Evolutionary conservation across 1,140 invertebrate species (phyloP).

Genomic region (Mycetomoellerius zeteki): DNA sequence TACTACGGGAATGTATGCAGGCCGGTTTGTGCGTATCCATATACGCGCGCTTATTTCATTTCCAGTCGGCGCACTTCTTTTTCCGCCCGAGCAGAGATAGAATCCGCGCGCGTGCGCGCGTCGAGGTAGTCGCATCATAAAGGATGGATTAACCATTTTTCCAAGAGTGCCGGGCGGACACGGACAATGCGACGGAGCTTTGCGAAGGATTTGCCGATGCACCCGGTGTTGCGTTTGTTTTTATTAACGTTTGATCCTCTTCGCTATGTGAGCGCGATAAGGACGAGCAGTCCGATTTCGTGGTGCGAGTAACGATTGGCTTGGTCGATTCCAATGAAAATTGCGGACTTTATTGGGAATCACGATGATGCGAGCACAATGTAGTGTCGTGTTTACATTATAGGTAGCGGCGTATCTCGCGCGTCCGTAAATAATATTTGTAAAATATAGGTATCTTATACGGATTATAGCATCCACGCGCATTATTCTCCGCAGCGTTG

Average conservation of each 20-base stretch:
- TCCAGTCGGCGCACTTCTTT: constrained; percentile 39
- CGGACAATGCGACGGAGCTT: constrained; percentile 68
- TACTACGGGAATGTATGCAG: constrained; percentile 19
- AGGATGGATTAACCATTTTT: constrained; percentile 72
- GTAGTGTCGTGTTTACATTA: background rate
- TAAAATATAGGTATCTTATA: constrained; percentile 1
- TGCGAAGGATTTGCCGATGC: constrained; percentile 71
- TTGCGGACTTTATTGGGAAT: constrained; percentile 47
- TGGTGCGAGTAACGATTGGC: constrained; percentile 42
- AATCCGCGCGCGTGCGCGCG: constrained; percentile 19
- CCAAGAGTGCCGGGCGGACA: background rate
- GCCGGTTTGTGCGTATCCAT: constrained; percentile 30
- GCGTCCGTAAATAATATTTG: background rate
- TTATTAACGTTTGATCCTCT: constrained; percentile 71
- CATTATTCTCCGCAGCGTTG: background rate
- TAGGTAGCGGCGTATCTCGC: too few relatives aligned
- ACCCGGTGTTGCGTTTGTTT: constrained; percentile 69
- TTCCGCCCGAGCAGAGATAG: constrained; percentile 29
- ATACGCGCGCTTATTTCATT: constrained; percentile 66
- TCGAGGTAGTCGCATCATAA: constrained; percentile 54
- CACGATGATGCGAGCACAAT: background rate
- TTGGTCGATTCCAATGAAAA: constrained; percentile 48
- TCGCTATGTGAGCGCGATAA: constrained; percentile 21
- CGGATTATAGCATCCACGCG: background rate
- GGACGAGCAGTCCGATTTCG: constrained; percentile 24